phyloP scores from a whole-genome alignment of 2,888 invertebrate genomes.

The Xestia ashworthii region DNA sequence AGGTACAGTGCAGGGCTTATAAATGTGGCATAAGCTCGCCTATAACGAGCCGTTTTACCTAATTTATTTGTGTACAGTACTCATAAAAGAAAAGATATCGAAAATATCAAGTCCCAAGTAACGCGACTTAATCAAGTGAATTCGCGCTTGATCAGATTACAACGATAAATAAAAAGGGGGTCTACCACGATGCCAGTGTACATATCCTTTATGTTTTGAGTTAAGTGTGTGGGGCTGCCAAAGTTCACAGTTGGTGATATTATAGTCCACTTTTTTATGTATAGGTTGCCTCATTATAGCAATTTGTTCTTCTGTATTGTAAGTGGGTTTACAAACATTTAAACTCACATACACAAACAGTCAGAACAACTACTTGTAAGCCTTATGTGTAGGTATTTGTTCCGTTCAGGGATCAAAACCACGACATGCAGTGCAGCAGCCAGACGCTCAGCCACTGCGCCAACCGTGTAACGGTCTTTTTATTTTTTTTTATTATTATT shows the following conservation, averaged over 20 bases:
- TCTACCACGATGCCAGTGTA: background rate
- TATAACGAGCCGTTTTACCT: background rate
- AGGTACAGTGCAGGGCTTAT: background rate
- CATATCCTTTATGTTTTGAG: background rate
- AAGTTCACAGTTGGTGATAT: background rate
- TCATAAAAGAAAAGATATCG: conserved; percentile 12
- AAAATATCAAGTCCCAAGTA: conserved; percentile 31
- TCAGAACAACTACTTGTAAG: too few relatives aligned
- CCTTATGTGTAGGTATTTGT: too few relatives aligned
- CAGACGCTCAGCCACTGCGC: too few relatives aligned
- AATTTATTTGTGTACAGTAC: conserved; percentile 5
- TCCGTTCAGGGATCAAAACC: too few relatives aligned
- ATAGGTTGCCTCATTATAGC: too few relatives aligned
- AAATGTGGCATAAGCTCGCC: background rate
- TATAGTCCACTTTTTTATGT: background rate
- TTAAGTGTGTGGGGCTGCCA: background rate
- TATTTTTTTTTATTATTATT: too few relatives aligned
- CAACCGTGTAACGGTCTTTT: too few relatives aligned
- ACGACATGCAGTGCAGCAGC: too few relatives aligned
- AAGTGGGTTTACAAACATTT: too few relatives aligned
- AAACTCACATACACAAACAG: too few relatives aligned
- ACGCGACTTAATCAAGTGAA: conserved; percentile 12
- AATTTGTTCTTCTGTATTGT: too few relatives aligned
- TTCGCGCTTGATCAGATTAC: conserved; percentile 4
- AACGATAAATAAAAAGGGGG: background rate